Evolutionary conservation across 2,797 vertebrate genomes (phyloP).

Genomic region (Manis pentadactyla): DNA sequence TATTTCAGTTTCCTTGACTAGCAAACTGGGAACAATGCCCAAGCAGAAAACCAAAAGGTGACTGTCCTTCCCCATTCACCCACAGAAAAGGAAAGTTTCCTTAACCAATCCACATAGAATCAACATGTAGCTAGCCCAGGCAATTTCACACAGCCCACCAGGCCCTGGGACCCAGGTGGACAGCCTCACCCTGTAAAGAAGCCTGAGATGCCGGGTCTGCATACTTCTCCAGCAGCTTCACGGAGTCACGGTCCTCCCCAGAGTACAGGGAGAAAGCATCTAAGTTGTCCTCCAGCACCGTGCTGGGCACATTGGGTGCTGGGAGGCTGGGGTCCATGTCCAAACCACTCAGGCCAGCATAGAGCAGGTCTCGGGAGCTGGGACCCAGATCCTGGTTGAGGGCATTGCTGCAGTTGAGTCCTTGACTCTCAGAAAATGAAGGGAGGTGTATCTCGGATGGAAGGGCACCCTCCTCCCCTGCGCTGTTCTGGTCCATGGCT

Average conservation of each 20-base stretch:
- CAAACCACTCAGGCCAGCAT: slow-evolving; percentile 63
- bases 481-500: slow-evolving; percentile 82
- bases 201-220: slow-evolving; percentile 65
- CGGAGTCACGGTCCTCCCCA: slow-evolving; percentile 66
- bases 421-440: slow-evolving; percentile 74
- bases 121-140: not conserved
- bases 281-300: slow-evolving; percentile 75
- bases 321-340: slow-evolving; percentile 74
- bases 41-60: not conserved
- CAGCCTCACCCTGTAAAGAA: slow-evolving; percentile 76
- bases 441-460: slow-evolving; percentile 76
- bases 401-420: slow-evolving; percentile 71
- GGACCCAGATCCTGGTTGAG: slow-evolving; percentile 76
- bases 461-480: slow-evolving; percentile 73
- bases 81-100: not conserved
- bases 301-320: not conserved
- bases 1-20: not conserved
- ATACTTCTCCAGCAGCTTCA: slow-evolving; percentile 75
- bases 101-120: rapidly evolving
- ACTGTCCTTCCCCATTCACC: not conserved
- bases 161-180: not conserved
- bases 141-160: rapidly evolving
- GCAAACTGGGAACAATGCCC: not conserved
- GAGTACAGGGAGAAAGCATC: slow-evolving; percentile 71
- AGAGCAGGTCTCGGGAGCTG: slow-evolving; percentile 70